phyloP scores from a whole-genome alignment of 2,113 vertebrate genomes.

The Antechinus flavipes region DNA sequence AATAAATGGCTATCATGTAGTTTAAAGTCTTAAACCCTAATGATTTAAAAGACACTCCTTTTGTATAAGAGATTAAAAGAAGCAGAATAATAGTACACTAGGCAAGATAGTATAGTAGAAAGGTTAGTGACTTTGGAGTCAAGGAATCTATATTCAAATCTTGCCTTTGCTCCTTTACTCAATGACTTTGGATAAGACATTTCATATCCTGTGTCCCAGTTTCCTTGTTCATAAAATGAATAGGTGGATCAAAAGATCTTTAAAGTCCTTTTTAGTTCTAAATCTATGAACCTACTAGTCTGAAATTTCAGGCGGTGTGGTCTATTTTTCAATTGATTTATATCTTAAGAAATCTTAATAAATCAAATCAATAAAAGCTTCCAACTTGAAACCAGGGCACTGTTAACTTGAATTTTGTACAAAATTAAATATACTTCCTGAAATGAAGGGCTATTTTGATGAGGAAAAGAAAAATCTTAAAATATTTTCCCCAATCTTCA shows the following conservation, averaged over 20 bases:
- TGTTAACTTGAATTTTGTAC: not conserved
- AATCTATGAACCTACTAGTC: not conserved
- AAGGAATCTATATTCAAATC: not conserved
- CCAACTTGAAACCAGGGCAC: not conserved
- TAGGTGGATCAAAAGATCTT: not conserved
- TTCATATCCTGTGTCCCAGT: not conserved
- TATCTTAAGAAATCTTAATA: not conserved
- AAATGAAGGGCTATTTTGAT: not conserved
- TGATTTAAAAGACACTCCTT: not conserved
- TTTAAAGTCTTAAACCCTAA: not conserved
- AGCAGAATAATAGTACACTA: not conserved
- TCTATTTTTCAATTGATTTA: not conserved
- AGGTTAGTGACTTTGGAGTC: not conserved
- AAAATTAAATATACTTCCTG: not conserved
- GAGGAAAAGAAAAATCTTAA: not conserved
- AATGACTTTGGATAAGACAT: conserved; percentile 25
- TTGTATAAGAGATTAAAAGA: not conserved
- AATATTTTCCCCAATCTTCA: not conserved
- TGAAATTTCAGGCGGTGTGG: not conserved
- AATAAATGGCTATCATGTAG: not conserved
- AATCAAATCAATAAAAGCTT: not conserved
- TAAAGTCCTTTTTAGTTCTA: not conserved
- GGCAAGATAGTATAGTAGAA: not conserved
- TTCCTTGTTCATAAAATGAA: conserved; percentile 5
- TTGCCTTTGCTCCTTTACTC: not conserved